Evolutionary conservation across 1,140 invertebrate genomes (phyloP), one percentile per base, ranked within the genome.

Genomic region (Triops cancriformis): DNA sequence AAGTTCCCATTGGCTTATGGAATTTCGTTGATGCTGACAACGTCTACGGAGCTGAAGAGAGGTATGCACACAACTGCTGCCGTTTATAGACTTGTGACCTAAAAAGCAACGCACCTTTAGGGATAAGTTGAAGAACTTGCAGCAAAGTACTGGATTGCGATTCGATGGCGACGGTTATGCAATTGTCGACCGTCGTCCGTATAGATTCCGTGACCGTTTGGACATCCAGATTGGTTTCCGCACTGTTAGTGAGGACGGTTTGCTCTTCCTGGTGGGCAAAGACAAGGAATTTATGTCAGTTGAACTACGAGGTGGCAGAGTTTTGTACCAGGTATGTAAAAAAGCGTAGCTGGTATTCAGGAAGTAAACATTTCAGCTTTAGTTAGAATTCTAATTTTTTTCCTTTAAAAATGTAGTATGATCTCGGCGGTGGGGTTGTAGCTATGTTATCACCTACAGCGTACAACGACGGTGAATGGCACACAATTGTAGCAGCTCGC

Each of bases 1-100:
- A 95, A 41, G 91, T 90, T 14, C 91, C 91, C 4, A 89, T 98
- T 18, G 96, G 96, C 0, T 87, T 99, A 18, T 99, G 97, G 97
- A 98, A 99, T 86, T 97, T 97, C 82, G 86, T 90, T 9, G 90
- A 92, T 72, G 91, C 89, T 28, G 90, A 91, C 45, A 93, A 94
- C 76, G 86, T 90, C 73, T 85, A 90, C 79, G 92, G 91, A 9
- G 91, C 93, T 0, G 82, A 85, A 14, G 91, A 93, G 82, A 91
- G 93, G 90, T 91, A 83, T 79, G 78, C 31, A 37, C 73, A 74
- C 23, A 23, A 18, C n/a, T 26, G 7, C 26, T 27, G 26, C 0
- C 6, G 27, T 74, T 74, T 18, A 23, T 31, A 74, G 12, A 1
- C 6, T 14, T 18, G 26, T n/a, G 18, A 23, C 18, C 26, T 73